Conservation (phyloP, 2,797 vertebrate species). For the Hydrolagus colliei region DNA sequence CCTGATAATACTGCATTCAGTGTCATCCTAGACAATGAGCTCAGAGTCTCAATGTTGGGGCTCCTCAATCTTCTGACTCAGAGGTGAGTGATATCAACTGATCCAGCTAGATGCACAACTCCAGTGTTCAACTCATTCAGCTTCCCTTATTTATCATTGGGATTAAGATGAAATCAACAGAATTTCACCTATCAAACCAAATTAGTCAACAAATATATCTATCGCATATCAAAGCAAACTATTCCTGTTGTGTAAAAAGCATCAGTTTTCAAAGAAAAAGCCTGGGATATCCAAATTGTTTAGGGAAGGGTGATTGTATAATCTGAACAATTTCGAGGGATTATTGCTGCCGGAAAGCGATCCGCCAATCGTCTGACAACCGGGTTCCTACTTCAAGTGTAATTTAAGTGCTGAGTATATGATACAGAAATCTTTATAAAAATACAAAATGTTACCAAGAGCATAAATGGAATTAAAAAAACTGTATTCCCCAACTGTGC, state of each 20-base stretch:
- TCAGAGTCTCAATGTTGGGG: too few relatives aligned
- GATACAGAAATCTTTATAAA: not conserved
- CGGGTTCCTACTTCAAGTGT: not conserved
- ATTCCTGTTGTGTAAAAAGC: not conserved
- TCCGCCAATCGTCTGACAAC: too few relatives aligned
- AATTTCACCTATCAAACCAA: too few relatives aligned
- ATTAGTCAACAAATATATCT: too few relatives aligned
- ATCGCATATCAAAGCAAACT: too few relatives aligned
- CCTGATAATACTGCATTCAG: not conserved
- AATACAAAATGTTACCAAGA: constrained; percentile 5
- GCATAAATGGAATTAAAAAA: not conserved
- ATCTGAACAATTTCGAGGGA: not conserved
- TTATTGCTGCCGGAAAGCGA: too few relatives aligned
- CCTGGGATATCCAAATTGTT: not conserved
- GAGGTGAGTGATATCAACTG: too few relatives aligned
- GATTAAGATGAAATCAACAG: too few relatives aligned
- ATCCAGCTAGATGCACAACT: too few relatives aligned
- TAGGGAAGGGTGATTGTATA: not conserved
- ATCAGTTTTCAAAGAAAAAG: not conserved
- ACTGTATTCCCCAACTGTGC: too few relatives aligned
- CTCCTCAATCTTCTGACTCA: not conserved
- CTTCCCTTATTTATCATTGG: too few relatives aligned
- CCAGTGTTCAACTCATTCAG: too few relatives aligned
- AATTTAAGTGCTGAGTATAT: not conserved
- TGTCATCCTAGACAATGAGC: not conserved